Evolutionary conservation across 2,113 vertebrate species (phyloP), one percentile per base, ranked within the genome.

Genomic region (Castor canadensis): DNA sequence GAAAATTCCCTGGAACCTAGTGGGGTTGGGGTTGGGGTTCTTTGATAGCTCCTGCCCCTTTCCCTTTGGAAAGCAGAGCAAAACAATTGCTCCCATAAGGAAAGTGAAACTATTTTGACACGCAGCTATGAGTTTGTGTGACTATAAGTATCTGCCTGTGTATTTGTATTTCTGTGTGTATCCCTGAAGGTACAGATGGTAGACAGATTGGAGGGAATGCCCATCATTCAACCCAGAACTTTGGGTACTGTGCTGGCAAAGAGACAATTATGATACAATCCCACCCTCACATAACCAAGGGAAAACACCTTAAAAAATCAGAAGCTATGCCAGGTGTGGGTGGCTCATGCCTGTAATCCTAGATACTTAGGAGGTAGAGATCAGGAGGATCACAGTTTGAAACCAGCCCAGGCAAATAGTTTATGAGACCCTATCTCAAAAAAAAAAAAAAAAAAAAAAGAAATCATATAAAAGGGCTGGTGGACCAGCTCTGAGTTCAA

Each of bases 221-320:
- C 73, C n/a, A 43, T 43, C 30, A 71, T 62, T 89, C 47, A 81
- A 79, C 38, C 20, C 38, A 54, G 66, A 82, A n/a, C n/a, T 72
- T 49, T 91, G 80, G 38, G 43, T 86, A 13, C 67, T 60, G 22
- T 56, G 38, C 47, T 80, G 75, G 56, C 54, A 73, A 40, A 89
- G n/a, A 92, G 62, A 85, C 13, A n/a, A 30, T 47, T 76, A 67
- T 83, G 93, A 73, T 47, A 54, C 47, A 89, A 83, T 43, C 62
- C 38, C 17, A 28, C 75, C 73, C n/a, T 96, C 80, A 82, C 85
- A 43, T 43, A 93, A 87, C 26, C 79, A 66, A 20, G 69, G 77
- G 95, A 95, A 94, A 60, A 58, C 40, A 95, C 87, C 84, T 92
- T 45, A 95, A 87, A 92, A 91, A 66, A 8, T 85, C 49, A n/a